Evolutionary conservation across 2,888 invertebrate species (phyloP).

Genomic region (Crepidodera aurea): DNA sequence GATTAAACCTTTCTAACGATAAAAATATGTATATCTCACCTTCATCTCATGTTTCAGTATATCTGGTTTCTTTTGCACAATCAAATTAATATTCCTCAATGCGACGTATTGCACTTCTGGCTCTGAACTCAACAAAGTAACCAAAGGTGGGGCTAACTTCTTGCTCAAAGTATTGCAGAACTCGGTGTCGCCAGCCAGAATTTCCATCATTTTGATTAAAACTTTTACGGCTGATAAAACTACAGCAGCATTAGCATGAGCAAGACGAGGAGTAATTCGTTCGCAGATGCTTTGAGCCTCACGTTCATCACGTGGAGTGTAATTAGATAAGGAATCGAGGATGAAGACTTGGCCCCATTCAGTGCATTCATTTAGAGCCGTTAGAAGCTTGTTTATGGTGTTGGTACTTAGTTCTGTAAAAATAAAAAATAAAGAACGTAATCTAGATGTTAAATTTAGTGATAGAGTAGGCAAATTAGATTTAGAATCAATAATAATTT

Average conservation of each 20-base stretch:
- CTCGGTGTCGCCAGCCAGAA: slow-evolving; percentile 88
- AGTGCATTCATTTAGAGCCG: slow-evolving; percentile 98
- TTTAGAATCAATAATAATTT: too few relatives aligned
- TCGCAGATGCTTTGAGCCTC: slow-evolving; percentile 99
- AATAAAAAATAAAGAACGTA: slow-evolving; percentile 14
- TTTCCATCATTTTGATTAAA: slow-evolving; percentile 98
- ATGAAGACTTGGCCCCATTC: slow-evolving; percentile 99
- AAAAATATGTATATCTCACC: slow-evolving; percentile 62
- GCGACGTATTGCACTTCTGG: slow-evolving; percentile 99
- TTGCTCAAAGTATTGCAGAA: slow-evolving; percentile 93
- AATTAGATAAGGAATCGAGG: slow-evolving; percentile 95
- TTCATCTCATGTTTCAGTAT: slow-evolving; percentile 99
- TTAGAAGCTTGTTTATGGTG: slow-evolving; percentile 96
- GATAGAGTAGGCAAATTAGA: too few relatives aligned
- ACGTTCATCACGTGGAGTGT: slow-evolving; percentile 94
- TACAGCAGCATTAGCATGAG: slow-evolving; percentile 99
- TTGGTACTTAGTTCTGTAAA: slow-evolving; percentile 89
- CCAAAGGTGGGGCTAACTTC: slow-evolving; percentile 98
- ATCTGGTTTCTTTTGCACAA: slow-evolving; percentile 98
- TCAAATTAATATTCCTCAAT: slow-evolving; percentile 96
- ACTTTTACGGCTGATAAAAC: slow-evolving; percentile 98
- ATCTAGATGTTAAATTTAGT: background rate
- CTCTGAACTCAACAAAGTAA: slow-evolving; percentile 96
- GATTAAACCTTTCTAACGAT: background rate
- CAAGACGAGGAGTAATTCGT: slow-evolving; percentile 94